Base-by-base conservation (phyloP, 2,797 vertebrate species). In the Chelmon rostratus region DNA sequence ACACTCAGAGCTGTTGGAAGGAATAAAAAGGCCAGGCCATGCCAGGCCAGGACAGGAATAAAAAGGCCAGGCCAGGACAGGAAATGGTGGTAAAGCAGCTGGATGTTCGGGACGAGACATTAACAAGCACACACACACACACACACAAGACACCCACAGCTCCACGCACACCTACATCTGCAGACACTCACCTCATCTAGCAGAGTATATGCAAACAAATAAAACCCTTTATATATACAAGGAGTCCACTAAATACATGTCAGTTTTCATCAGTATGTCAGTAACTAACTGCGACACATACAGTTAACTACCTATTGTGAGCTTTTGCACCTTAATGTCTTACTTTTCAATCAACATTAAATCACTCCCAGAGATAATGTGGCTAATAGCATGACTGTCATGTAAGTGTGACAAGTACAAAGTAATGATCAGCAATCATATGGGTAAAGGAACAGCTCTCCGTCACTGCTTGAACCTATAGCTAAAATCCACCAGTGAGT, bases 1-100 rank as follows among this genome's bases (percentile, higher is more conserved):
- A 79, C 74, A 77, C 67, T 84, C 79, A 79, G 73, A 75, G 69
- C 62, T 58, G 72, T 66, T 86, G 12, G 77, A 86, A 88, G 18
- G 4, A 69, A 59, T 53, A 54, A 40, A 68, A 61, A 21, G 68
- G 68, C 35, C 42, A 57, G 52, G 6, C 33, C 83, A 80, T 76
- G 73, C 70, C 73, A 56, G 61, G 50, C 83, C 44, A n/a, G n/a
- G n/a, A n/a, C 28, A 31, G n/a, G n/a, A n/a, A n/a, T n/a, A n/a
- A n/a, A n/a, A n/a, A n/a, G 28, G 28, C 28, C 28, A 31, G 28
- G 28, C 28, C 28, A 28, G 28, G 40, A 42, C 40, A 42, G n/a
- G 31, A 5, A 44, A 3, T 15, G 16, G 38, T 38, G 38, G 38
- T 6, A 21, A 13, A 0, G 13, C 47, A 50, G 50, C 47, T 8